Base-by-base conservation (phyloP, 2,888 invertebrate species). In the Yponomeuta malinellus region DNA sequence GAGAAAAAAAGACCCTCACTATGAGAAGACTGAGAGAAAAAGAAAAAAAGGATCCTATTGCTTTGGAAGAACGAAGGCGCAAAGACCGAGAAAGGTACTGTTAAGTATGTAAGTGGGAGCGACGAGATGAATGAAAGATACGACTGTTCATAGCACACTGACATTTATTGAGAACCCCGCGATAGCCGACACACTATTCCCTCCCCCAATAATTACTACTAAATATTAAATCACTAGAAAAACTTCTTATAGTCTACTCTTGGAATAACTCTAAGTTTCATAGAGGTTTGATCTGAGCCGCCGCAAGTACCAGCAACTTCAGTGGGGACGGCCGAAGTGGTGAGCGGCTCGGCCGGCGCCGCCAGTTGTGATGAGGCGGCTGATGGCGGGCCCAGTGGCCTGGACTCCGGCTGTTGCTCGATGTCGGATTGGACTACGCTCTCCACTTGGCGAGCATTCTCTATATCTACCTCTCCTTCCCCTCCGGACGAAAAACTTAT, bases 171-270 rank as follows among this genome's bases (percentile, higher is more conserved):
- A 23, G 15, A 3, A 63, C 15, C 4, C 23, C 1, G 63, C 63
- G 63, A 23, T 15, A n/a, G 23, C 63, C 15, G 15, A 63, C 63
- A 63, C 8, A 63, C 10, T 15, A 63, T 63, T 63, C 23, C 63
- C 63, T 63, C 63, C 63, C 33, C 63, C 63, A n/a, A 63, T 63
- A n/a, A n/a, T 63, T 15, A 63, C 15, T n/a, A 63, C 43, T 63
- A 63, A 63, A 15, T 63, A 4, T 15, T 3, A 59, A 2, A 63
- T 63, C 15, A 63, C 63, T 63, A 63, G 63, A 63, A 63, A 63
- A 63, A 63, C 23, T 23, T 63, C 23, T 63, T 63, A 63, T 63
- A 63, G 23, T 63, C 63, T n/a, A 63, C 63, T 63, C 23, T 63
- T 23, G 63, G 15, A 15, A 63, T n/a, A 63, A 15, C 15, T 63